These are phyloP conservation scores for Apoda limacodes DNA, from an alignment of 2,888 invertebrate species.

Conservation along the genomic window DNA sequence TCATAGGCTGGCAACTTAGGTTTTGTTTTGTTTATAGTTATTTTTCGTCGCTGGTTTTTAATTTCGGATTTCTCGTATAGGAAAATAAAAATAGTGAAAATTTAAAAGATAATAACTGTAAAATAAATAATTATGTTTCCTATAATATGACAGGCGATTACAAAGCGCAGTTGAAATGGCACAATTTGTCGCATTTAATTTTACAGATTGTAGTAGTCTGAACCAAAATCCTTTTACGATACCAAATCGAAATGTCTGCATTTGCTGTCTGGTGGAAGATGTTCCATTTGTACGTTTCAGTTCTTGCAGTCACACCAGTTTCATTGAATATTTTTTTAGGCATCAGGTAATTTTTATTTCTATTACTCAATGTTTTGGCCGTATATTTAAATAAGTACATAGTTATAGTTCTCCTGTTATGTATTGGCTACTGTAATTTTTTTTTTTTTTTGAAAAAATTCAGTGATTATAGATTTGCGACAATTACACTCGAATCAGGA, in stretches of 20 bases:
- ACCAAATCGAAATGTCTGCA: slow-evolving; percentile 19
- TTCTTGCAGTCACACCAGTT: slow-evolving; percentile 33
- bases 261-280: slow-evolving; percentile 32
- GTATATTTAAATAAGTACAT: slow-evolving; percentile 7
- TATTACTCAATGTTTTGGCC: background rate
- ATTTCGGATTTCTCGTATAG: no score
- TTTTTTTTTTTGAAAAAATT: no score
- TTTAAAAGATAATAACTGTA: slow-evolving; percentile 2
- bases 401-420: background rate
- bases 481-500: no score
- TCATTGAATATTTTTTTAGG: slow-evolving; percentile 28
- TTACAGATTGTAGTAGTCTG: background rate
- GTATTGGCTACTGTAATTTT: no score
- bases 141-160: no score
- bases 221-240: background rate
- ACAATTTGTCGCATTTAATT: background rate
- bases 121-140: slow-evolving; percentile 2
- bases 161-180: background rate
- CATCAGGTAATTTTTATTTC: slow-evolving; percentile 27
- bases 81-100: no score
- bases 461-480: no score
- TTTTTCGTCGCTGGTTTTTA: no score
- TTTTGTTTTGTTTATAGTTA: no score
- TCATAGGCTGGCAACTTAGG: no score
- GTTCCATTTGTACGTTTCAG: slow-evolving; percentile 24